Base-by-base conservation (phyloP, 2,888 invertebrate species). In the Ophioninae sp. region DNA sequence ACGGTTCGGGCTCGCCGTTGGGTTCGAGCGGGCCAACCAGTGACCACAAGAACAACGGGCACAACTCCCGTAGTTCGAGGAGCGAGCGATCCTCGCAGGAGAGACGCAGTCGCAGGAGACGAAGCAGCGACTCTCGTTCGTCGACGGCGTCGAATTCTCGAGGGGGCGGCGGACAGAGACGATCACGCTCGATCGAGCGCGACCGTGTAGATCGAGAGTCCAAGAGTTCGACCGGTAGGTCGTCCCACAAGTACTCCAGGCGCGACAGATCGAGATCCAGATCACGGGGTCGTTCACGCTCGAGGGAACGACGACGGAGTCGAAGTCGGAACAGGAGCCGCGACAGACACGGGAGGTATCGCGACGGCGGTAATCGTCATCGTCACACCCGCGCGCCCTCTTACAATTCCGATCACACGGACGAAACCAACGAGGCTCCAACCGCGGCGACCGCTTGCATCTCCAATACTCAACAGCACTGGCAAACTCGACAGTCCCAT, bases 401-500 rank as follows among this genome's bases (percentile, higher is more conserved):
- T 0, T 88, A 89, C 41, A 93, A 93, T 86, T 90, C 93, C 0
- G 90, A 91, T 37, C 84, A 74, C 13, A 81, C 90, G 5, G 90
- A 89, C 37, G 90, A 91, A 6, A 79, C 67, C 5, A 39, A 69
- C 6, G 90, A 88, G 5, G 77, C 78, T 5, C 6, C 56, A 5
- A 17, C 50, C 6, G 50, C 17, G 30, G 30, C 30, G 30, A 30
- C 30, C 1, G 2, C 30, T 30, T 30, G 30, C 6, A 5, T 17
- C 17, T 17, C 50, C 50, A 50, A 50, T 7, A 41, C 79, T 6
- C 61, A 80, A 7, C 89, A 88, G 41, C 84, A 30, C 20, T 64
- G 56, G 64, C 50, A 50, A 50, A 0, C 50, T 13, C 2, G 50
- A 17, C 50, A 8, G 3, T 44, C 44, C 3, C 44, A 44, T 17